These are phyloP conservation scores for Drosophila seguyi DNA, from an alignment of 1,140 invertebrate genomes.

Conservation along the genomic window DNA sequence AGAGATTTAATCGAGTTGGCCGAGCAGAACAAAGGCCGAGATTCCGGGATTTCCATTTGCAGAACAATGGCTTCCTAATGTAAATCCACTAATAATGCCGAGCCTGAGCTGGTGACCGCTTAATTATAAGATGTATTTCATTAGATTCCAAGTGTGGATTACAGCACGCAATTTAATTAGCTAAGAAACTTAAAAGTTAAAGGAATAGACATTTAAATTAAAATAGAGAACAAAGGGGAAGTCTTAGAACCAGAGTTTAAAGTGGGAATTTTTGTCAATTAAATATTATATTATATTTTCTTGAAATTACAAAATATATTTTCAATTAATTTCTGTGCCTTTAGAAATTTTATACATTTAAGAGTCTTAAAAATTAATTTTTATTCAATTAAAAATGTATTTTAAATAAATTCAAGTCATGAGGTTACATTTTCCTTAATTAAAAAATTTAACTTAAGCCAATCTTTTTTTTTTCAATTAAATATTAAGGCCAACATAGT, in stretches of 20 bases:
- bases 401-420: too few relatives aligned
- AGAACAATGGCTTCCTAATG: constrained; percentile 3
- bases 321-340: too few relatives aligned
- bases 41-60: constrained; percentile 1
- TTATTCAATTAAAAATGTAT: too few relatives aligned
- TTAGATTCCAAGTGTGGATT: not conserved
- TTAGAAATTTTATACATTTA: too few relatives aligned
- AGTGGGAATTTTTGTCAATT: too few relatives aligned
- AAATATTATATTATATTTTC: too few relatives aligned
- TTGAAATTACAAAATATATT: not conserved
- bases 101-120: not conserved
- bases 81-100: not conserved
- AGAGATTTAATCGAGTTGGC: constrained; percentile 8
- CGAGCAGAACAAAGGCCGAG: constrained; percentile 8
- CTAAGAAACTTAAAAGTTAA: not conserved
- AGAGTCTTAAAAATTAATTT: too few relatives aligned
- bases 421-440: too few relatives aligned
- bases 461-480: too few relatives aligned
- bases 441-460: too few relatives aligned
- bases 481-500: too few relatives aligned
- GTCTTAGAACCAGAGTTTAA: too few relatives aligned
- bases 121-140: not conserved
- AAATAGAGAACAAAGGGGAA: not conserved
- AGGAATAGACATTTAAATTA: not conserved
- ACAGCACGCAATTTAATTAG: not conserved